Evolutionary conservation across 2,797 vertebrate species (phyloP), one percentile per base, ranked within the genome.

Genomic region (Salarias fasciatus): DNA sequence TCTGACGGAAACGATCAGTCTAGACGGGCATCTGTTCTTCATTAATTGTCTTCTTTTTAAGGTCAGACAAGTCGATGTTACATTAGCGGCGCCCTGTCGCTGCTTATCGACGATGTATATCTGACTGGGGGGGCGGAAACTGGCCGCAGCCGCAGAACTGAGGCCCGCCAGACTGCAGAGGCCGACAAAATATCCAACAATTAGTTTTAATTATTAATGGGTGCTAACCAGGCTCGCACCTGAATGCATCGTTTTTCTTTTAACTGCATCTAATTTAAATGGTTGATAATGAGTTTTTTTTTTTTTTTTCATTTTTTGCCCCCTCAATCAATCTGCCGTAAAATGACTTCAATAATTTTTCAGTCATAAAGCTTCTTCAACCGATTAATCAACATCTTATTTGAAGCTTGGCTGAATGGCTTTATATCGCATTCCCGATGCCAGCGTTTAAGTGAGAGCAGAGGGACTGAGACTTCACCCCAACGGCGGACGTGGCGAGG

Each of bases 401-500:
- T 2, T 24, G 18, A 24, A 18, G n/a, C n/a, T 3, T 24, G 18
- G 18, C 18, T 18, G 18, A 24, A 18, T 24, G 24, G 18, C 18
- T 24, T 24, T 3, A 24, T 24, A 3, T 24, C 18, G 3, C 18
- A 2, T 33, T 45, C 5, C 8, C 41, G 46, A 63, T 53, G 11
- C 40, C 49, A 46, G 37, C 33, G 24, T 11, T 14, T 44, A 24
- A 65, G 43, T 63, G 53, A 43, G 46, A 68, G 42, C n/a, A 28
- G 48, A 40, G 29, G 29, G 35, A 63, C 44, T 44, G 36, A 56
- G 36, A 62, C 52, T 50, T 18, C 18, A 24, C 35, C 52, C 47
- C n/a, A 31, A 11, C 59, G 64, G 69, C 51, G 11, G 24, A 49
- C 48, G 55, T 15, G 53, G 49, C 53, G 40, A 80, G 63, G 41